Evolutionary conservation across 2,888 invertebrate species (phyloP).

Genomic region (Sinelater perroti): DNA sequence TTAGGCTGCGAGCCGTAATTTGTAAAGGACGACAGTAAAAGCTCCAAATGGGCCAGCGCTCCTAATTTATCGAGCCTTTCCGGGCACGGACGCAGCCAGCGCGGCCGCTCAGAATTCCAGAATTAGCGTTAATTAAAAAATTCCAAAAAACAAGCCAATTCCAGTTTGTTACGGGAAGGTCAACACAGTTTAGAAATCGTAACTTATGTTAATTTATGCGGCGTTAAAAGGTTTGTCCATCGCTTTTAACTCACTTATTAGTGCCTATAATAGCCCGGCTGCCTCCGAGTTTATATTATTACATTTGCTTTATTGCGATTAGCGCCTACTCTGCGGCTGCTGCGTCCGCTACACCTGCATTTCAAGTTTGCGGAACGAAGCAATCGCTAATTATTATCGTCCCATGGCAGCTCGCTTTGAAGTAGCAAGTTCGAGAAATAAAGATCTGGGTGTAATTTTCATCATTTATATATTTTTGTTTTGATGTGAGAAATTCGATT

Average conservation of each 20-base stretch:
- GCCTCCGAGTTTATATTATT: conserved; percentile 4
- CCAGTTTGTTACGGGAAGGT: conserved; percentile 22
- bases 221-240: conserved; percentile 41
- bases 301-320: conserved; percentile 12
- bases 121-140: conserved; percentile 21
- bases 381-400: conserved; percentile 5
- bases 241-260: conserved; percentile 33
- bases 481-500: too few species aligned
- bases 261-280: conserved; percentile 17
- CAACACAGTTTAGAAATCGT: conserved; percentile 23
- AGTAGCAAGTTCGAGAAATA: background rate
- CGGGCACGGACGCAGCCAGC: background rate
- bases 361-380: background rate
- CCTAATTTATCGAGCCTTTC: conserved; percentile 1
- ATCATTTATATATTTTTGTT: too few species aligned
- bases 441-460: too few species aligned
- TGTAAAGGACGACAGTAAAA: too few species aligned
- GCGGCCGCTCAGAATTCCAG: background rate
- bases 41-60: too few species aligned
- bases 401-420: background rate
- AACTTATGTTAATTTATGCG: conserved; percentile 41
- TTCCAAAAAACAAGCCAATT: conserved; percentile 20
- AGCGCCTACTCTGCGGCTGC: background rate
- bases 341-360: conserved; percentile 6
- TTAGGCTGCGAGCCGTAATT: too few species aligned